Evolutionary conservation across 2,888 invertebrate species (phyloP).

Genomic region (Rhopalosiphum nymphaeae): DNA sequence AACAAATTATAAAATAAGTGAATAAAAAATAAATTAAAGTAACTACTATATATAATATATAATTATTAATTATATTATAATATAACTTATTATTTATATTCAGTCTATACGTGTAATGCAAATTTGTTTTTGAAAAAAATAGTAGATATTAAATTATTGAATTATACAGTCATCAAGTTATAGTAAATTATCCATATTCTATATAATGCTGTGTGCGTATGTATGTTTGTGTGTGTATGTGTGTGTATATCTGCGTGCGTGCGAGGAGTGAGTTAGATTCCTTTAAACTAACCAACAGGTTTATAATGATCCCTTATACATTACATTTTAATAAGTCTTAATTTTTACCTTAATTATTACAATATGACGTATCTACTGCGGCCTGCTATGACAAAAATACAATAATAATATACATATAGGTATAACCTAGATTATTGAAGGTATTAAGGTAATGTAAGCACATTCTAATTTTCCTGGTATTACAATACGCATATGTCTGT

Average conservation of each 20-base stretch:
- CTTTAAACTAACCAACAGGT: neutral
- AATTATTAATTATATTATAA: no score
- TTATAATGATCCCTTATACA: neutral
- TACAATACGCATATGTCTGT: neutral
- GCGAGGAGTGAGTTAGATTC: neutral
- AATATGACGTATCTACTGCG: neutral
- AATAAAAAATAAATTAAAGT: no score
- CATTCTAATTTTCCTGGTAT: neutral
- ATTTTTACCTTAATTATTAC: neutral
- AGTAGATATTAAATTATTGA: no score
- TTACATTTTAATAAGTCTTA: neutral
- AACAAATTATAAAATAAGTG: neutral
- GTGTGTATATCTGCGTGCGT: no score
- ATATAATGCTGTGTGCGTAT: neutral
- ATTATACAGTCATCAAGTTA: no score
- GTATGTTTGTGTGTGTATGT: neutral
- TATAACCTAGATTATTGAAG: neutral
- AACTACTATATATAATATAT: no score
- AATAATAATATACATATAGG: neutral
- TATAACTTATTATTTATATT: no score
- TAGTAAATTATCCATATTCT: no score
- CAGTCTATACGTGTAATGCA: neutral
- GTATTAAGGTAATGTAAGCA: neutral
- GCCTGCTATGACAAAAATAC: neutral
- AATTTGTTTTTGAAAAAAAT: no score